Conservation (phyloP, 2,797 vertebrate species). For the Alosa sapidissima region DNA sequence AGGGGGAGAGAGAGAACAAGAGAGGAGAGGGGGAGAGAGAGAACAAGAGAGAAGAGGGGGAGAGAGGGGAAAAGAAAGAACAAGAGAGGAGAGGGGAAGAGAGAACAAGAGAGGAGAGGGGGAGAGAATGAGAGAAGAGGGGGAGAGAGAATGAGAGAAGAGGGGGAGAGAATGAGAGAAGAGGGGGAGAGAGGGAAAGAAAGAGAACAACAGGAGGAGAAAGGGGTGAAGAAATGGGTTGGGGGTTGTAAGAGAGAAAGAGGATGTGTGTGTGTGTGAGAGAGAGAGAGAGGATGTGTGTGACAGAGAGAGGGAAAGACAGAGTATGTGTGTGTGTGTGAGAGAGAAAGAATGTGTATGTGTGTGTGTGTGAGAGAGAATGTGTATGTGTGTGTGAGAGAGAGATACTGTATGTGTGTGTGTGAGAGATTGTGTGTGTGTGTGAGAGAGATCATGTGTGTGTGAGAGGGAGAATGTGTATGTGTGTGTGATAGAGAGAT, state of each 20-base stretch:
- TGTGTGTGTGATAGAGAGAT: neutral
- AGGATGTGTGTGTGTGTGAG: neutral
- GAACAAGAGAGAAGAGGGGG: no score
- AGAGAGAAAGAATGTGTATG: no score
- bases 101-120: neutral
- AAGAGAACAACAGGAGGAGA: neutral
- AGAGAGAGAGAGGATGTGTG: neutral
- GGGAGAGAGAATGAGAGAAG: neutral
- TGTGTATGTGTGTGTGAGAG: no score
- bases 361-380: no score
- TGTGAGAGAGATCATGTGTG: neutral
- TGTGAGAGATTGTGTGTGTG: no score
- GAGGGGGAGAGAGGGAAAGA: no score
- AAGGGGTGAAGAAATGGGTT: conserved; percentile 8
- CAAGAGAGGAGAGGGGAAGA: neutral
- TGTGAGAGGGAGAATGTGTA: neutral
- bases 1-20: conserved; percentile 23
- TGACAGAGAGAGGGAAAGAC: neutral
- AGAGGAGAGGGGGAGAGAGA: neutral
- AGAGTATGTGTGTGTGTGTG: no score
- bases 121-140: neutral
- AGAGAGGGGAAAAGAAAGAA: no score
- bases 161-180: conserved; percentile 23
- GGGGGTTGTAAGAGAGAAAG: neutral
- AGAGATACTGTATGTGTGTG: no score